Evolutionary conservation across 2,888 invertebrate species (phyloP), one percentile per base, ranked within the genome.

Genomic region (Disparrhopalites patrizii): DNA sequence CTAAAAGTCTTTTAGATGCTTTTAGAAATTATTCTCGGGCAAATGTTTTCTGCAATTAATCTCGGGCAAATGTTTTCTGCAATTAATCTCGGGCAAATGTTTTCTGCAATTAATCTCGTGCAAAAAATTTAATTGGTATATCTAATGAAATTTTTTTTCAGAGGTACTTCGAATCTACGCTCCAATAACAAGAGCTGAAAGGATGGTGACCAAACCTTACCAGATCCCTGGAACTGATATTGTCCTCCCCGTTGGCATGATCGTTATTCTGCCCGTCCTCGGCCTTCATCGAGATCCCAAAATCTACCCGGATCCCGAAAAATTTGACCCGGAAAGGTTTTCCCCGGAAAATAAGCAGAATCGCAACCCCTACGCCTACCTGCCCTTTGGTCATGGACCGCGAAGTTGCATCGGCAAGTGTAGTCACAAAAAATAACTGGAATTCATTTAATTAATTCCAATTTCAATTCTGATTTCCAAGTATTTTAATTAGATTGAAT

Each of bases 361-460:
- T 13, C 55, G 61, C 7, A n/a, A 36, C 15, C 65, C 68, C 2
- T 65, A 65, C 36, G 62, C 62, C 25, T 68, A 36, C 23, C 25
- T 62, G 57, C 68, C 68, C 1, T 68, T 68, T 36, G 68, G 68
- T n/a, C 62, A 62, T 25, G 68, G 68, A 8, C 68, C 68, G 1
- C 2, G 68, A 31, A 65, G 55, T 25, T 68, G 68, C 58, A 65
- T 68, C 30, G 68, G 68, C 57, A 55, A 36, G 60, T 50, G n/a
- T n/a, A n/a, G n/a, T n/a, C n/a, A n/a, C n/a, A n/a, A n/a, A n/a
- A n/a, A n/a, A n/a, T n/a, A n/a, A n/a, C n/a, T n/a, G n/a, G n/a
- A n/a, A n/a, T n/a, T n/a, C n/a, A n/a, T n/a, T n/a, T n/a, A n/a
- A n/a, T n/a, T n/a, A n/a, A n/a, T n/a, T n/a, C n/a, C n/a, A n/a